A percentile compares a stretch with the other conserved stretches of the same genome.
Evolutionary conservation across 2,797 vertebrate species (phyloP).

Genomic region (Dicrostonyx torquatus): DNA sequence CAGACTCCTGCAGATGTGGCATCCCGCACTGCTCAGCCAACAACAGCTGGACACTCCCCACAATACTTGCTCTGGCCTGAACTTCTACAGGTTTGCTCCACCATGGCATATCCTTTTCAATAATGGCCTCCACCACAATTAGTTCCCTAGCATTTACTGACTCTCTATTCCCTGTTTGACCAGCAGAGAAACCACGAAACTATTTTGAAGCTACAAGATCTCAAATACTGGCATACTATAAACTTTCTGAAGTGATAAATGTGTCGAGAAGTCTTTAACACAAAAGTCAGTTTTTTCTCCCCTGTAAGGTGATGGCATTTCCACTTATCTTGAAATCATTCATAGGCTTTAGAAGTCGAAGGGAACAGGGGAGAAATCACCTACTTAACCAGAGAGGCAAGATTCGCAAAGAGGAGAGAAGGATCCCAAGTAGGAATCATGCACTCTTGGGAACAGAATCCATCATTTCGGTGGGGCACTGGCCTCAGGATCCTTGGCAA

Average conservation of each 20-base stretch:
- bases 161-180: background rate
- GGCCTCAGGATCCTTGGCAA: background rate
- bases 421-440: background rate
- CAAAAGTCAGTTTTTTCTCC: background rate
- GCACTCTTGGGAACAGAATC: background rate
- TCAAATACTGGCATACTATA: background rate
- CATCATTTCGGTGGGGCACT: too few relatives aligned
- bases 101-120: constrained; percentile 1
- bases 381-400: background rate
- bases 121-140: background rate
- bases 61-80: background rate
- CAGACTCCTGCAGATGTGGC: background rate
- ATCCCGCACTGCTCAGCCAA: background rate
- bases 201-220: background rate
- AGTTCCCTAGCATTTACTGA: background rate
- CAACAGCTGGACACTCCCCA: background rate
- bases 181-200: background rate
- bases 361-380: background rate
- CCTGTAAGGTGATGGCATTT: background rate
- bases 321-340: background rate
- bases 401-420: background rate
- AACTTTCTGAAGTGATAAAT: constrained; percentile 24
- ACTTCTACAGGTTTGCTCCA: background rate
- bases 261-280: background rate
- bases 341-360: background rate